Evolutionary conservation across 2,797 vertebrate species (phyloP).

Genomic region (Ammospiza maritima): DNA sequence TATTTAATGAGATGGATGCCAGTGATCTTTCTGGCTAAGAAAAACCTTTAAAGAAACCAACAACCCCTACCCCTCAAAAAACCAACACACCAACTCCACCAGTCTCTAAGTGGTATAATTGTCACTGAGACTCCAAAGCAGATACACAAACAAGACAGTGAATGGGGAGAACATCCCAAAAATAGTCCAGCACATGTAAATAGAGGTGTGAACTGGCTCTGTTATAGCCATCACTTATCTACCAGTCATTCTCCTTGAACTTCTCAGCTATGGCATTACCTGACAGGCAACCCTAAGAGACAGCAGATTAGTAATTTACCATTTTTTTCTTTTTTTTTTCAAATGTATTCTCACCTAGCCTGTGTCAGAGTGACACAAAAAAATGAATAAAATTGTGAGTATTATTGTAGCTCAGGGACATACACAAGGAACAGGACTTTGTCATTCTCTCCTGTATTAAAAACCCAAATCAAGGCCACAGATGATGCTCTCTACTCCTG

Average conservation of each 20-base stretch:
- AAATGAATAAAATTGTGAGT: not conserved
- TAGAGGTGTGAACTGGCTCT: not conserved
- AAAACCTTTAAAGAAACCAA: not conserved
- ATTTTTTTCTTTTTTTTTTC: not conserved
- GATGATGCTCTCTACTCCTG: not conserved
- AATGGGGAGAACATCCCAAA: not conserved
- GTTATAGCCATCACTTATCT: not conserved
- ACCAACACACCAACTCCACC: not conserved
- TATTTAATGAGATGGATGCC: not conserved
- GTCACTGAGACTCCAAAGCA: not conserved
- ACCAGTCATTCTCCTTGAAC: not conserved
- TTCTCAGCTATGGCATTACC: not conserved
- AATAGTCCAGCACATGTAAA: not conserved
- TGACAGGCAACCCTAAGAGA: not conserved
- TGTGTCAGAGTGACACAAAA: not conserved
- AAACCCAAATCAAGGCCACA: not conserved
- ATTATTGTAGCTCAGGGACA: not conserved
- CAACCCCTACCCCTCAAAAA: accelerated
- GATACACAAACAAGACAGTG: not conserved
- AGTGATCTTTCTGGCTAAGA: not conserved
- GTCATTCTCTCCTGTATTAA: not conserved
- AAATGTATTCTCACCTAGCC: not conserved
- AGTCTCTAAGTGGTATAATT: not conserved
- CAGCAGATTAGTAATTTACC: not conserved
- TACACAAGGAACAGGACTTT: not conserved